phyloP scores from a whole-genome alignment of 2,113 vertebrate species.

The Chunga burmeisteri region DNA sequence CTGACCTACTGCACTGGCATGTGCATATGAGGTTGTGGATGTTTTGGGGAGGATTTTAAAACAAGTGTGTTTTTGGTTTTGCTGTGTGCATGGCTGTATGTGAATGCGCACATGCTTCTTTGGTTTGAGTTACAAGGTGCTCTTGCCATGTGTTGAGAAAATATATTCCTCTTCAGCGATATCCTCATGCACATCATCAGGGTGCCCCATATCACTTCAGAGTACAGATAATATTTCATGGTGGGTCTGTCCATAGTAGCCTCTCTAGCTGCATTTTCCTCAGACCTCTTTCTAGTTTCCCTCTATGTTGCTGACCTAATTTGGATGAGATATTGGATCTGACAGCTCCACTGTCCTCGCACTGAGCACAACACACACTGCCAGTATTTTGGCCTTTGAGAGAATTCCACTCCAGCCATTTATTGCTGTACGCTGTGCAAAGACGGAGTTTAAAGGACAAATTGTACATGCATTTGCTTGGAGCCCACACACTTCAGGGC shows the following conservation, averaged over 20 bases:
- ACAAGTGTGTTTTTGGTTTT: not conserved
- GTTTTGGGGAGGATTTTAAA: not conserved
- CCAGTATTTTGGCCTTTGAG: constrained; percentile 13
- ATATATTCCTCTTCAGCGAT: not conserved
- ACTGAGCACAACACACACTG: not conserved
- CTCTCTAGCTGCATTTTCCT: not conserved
- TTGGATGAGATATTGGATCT: constrained; percentile 59
- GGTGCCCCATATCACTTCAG: not conserved
- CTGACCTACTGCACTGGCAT: not conserved
- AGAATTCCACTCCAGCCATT: constrained; percentile 7
- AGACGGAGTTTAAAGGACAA: not conserved
- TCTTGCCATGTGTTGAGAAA: not conserved
- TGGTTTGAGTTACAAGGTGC: not conserved
- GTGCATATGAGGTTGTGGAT: not conserved
- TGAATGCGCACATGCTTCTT: not conserved
- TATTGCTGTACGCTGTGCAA: not conserved
- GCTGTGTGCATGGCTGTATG: not conserved
- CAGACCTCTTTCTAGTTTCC: not conserved
- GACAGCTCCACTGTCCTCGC: constrained; percentile 8
- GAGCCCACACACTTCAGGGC: not conserved
- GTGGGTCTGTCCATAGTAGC: not conserved
- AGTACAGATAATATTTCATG: not conserved
- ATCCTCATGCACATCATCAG: not conserved
- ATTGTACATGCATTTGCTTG: not conserved
- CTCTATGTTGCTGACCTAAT: constrained; percentile 58